These are phyloP conservation scores for Rhyacophila evoluta DNA, from an alignment of 2,888 invertebrate genomes.

Conservation along the genomic window DNA sequence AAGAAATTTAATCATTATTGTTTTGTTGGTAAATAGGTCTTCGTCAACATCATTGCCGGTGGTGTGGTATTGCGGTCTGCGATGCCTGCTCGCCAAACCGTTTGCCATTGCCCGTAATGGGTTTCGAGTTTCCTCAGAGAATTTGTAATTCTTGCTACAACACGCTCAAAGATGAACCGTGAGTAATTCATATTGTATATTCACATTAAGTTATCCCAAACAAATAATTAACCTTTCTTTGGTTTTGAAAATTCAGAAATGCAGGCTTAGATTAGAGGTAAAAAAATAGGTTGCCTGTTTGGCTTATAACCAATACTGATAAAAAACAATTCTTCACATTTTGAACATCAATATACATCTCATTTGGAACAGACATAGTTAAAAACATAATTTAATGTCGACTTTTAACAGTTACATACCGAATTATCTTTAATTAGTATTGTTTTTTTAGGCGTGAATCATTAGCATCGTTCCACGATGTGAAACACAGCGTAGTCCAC, in stretches of 20 bases:
- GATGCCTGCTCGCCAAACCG: slow-evolving; percentile 90
- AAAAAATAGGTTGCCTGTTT: no score
- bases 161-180: slow-evolving; percentile 87
- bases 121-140: slow-evolving; percentile 97
- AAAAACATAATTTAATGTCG: no score
- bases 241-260: no score
- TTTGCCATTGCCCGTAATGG: slow-evolving; percentile 94
- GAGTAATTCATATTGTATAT: slow-evolving; percentile 69
- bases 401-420: no score
- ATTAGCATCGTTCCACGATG: slow-evolving; percentile 94
- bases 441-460: slow-evolving; percentile 85
- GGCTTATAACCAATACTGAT: no score
- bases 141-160: slow-evolving; percentile 94
- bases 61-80: slow-evolving; percentile 97
- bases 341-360: no score
- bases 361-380: no score
- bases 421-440: no score
- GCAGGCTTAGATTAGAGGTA: no score
- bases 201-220: no score
- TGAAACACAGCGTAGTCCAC: slow-evolving; percentile 89
- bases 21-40: slow-evolving; percentile 71
- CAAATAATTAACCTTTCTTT: no score
- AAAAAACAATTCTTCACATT: no score
- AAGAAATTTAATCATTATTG: background rate
- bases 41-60: slow-evolving; percentile 91